Evolutionary conservation across 2,113 vertebrate species (phyloP).

Genomic region (Phasianus colchicus): DNA sequence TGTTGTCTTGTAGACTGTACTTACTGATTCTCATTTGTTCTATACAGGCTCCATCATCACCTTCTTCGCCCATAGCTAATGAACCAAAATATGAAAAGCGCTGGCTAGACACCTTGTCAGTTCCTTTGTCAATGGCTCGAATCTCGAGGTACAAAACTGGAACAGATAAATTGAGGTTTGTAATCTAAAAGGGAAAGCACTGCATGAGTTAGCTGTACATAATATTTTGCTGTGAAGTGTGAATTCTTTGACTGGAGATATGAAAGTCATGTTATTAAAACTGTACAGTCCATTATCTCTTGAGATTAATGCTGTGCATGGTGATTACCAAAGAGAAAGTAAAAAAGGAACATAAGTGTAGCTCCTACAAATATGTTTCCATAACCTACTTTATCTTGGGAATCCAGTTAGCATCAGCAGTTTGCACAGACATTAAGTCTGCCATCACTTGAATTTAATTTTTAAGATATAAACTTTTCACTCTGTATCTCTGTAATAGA

Average conservation of each 20-base stretch:
- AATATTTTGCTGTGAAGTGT: background rate
- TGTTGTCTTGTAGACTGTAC: constrained; percentile 7
- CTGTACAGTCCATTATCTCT: background rate
- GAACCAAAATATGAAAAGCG: constrained; percentile 94
- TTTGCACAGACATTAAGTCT: background rate
- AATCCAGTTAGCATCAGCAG: background rate
- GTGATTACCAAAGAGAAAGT: background rate
- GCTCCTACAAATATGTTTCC: background rate
- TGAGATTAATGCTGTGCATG: background rate
- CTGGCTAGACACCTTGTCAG: constrained; percentile 89
- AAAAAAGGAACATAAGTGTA: background rate
- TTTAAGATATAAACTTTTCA: background rate
- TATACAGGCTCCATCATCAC: constrained; percentile 86
- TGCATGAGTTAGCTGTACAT: constrained; percentile 41
- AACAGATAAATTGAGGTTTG: constrained; percentile 91
- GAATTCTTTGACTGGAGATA: background rate
- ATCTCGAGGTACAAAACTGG: constrained; percentile 90
- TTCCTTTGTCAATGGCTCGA: constrained; percentile 91
- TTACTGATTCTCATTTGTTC: constrained; percentile 78
- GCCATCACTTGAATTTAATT: background rate
- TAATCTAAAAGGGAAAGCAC: constrained; percentile 62
- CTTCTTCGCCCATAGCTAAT: constrained; percentile 88
- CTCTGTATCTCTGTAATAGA: background rate
- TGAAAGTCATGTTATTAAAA: background rate
- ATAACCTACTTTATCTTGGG: background rate